These are phyloP conservation scores for Gadopsis bispinosus DNA, from an alignment of 2,797 vertebrate genomes.

Conservation along the genomic window DNA sequence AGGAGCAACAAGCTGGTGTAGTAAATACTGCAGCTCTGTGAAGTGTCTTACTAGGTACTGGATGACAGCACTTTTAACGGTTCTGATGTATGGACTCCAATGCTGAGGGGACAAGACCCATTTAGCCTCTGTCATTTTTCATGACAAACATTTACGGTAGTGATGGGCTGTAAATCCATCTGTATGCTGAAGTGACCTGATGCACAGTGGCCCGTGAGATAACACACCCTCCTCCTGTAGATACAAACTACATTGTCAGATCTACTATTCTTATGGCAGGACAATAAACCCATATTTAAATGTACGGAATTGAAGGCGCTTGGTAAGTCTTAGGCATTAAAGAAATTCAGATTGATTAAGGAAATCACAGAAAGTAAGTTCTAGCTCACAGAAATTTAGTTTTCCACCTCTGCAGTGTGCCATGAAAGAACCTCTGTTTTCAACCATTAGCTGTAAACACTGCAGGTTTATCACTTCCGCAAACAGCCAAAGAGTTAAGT, in stretches of 20 bases:
- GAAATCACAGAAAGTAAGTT: constrained; percentile 21
- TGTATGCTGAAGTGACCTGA: constrained; percentile 68
- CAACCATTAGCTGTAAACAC: not conserved
- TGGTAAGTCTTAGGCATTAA: no score
- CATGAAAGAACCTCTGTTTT: not conserved
- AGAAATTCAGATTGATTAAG: constrained; percentile 7
- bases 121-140: constrained; percentile 88
- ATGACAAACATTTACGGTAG: constrained; percentile 85
- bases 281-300: constrained; percentile 11
- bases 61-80: constrained; percentile 84
- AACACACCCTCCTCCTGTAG: constrained; percentile 43
- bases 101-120: constrained; percentile 83
- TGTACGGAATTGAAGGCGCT: no score
- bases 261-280: constrained; percentile 11
- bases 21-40: constrained; percentile 78
- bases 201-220: constrained; percentile 64
- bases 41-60: constrained; percentile 62
- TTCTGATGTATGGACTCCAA: constrained; percentile 85
- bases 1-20: constrained; percentile 67
- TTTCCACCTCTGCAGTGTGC: not conserved
- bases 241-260: constrained; percentile 16
- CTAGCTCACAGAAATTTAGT: constrained; percentile 6
- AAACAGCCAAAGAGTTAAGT: not conserved
- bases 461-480: constrained; percentile 4
- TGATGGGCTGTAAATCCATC: constrained; percentile 86